Evolutionary conservation across 1,140 invertebrate species (phyloP).

Genomic region (Drosophila paulistorum): DNA sequence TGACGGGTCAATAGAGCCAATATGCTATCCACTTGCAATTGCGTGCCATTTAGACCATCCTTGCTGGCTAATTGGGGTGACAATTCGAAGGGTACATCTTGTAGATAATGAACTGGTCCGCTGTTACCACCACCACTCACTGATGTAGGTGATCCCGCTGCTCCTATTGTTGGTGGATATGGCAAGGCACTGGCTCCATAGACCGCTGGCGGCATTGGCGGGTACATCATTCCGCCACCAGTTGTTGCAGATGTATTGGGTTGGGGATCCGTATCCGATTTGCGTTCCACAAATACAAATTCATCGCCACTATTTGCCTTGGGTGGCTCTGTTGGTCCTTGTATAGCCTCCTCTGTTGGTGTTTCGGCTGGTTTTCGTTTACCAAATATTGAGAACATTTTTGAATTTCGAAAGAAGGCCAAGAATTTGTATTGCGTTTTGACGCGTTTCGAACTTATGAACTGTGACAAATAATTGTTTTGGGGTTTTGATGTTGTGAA

Average conservation of each 20-base stretch:
- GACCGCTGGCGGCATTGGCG: slow-evolving; percentile 62
- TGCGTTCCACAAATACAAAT: slow-evolving; percentile 77
- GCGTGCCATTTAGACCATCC: slow-evolving; percentile 53
- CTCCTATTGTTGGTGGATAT: slow-evolving; percentile 47
- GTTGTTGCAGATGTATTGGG: neutral
- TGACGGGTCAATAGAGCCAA: slow-evolving; percentile 75
- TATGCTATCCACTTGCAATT: slow-evolving; percentile 73
- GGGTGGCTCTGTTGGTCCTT: slow-evolving; percentile 59
- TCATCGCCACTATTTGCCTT: slow-evolving; percentile 57
- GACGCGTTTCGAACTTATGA: too few relatives aligned
- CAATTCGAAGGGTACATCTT: slow-evolving; percentile 78
- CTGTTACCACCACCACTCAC: neutral
- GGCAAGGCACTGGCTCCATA: slow-evolving; percentile 49
- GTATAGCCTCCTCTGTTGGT: slow-evolving; percentile 71
- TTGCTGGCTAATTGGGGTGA: slow-evolving; percentile 64
- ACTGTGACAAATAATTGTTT: too few relatives aligned
- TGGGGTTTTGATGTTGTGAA: too few relatives aligned
- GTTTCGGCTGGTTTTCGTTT: slow-evolving; percentile 70
- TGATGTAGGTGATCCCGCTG: neutral
- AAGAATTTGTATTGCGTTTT: too few relatives aligned
- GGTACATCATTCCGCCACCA: slow-evolving; percentile 54
- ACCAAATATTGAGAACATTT: slow-evolving; percentile 73
- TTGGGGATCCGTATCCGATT: slow-evolving; percentile 37
- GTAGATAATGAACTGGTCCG: slow-evolving; percentile 65
- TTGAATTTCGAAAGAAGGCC: too few relatives aligned